Evolutionary conservation across 2,888 invertebrate genomes (phyloP), one percentile per base, ranked within the genome.

Genomic region (Cosmia trapezina): DNA sequence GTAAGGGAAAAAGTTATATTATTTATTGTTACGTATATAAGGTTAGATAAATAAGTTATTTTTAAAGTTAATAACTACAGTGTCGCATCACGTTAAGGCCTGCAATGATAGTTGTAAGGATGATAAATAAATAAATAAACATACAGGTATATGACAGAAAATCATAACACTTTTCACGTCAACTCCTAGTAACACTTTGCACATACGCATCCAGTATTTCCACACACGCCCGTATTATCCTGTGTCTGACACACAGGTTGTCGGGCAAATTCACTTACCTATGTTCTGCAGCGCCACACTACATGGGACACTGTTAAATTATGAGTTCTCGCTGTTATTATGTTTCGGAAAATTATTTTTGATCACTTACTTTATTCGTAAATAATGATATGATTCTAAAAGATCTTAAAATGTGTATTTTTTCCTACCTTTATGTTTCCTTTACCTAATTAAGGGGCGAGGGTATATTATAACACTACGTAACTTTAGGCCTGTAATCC

Each of bases 211-310:
- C 67, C 68, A 73, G 73, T 81, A 75, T 79, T 84, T 71, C 79
- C 74, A 79, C 84, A 85, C 78, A 83, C 70, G 73, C 78, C 76
- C 83, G 47, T 82, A 83, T 86, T 86, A 86, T 70, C 77, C 80
- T 87, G 85, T 81, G 72, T 78, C 81, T 86, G 84, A 87, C 86
- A 76, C 79, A 80, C 79, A 83, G 82, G 80, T 75, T 84, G 85
- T 84, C 79, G 71, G 70, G 78, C 37, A 83, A 87, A 89, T 87
- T 87, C 85, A 80, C 80, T 88, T 90, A 89, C 79, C 83, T 81
- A 70, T 81, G 79, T 78, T 74, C 66, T 62, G 75, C 62, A 77
- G 68, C 62, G 60, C 49, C 60, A 64, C 66, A 73, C 81, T 70
- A 72, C 60, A 74, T 66, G 70, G 70, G 65, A 79, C 78, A 78